phyloP scores from a whole-genome alignment of 2,113 vertebrate genomes.

The Zootoca vivipara region DNA sequence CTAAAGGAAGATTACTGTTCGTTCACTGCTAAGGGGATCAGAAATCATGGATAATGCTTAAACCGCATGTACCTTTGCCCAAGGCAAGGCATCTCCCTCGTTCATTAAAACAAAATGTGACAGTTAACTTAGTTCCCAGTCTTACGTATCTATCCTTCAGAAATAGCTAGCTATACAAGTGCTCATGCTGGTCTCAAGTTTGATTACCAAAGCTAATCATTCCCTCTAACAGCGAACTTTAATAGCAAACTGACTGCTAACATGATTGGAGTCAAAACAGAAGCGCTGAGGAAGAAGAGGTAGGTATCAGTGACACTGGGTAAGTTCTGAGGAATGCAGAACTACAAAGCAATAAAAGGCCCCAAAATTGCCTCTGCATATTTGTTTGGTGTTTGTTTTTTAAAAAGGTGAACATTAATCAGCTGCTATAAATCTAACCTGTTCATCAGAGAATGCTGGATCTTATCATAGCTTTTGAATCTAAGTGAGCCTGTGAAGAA shows the following conservation, averaged over 20 bases:
- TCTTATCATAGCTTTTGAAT: not conserved
- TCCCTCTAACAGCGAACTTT: not conserved
- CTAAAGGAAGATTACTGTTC: conserved; percentile 52
- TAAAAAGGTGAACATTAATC: conserved; percentile 4
- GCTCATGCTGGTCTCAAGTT: not conserved
- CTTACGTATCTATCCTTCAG: conserved; percentile 11
- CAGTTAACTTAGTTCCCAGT: not conserved
- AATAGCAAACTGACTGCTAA: not conserved
- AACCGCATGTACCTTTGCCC: conserved; percentile 14
- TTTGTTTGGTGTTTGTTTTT: not conserved
- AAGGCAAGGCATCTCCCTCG: not conserved
- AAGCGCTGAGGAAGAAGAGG: not conserved
- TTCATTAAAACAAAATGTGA: conserved; percentile 33
- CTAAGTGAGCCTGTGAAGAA: not conserved
- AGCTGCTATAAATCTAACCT: not conserved
- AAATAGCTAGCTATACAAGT: conserved; percentile 29
- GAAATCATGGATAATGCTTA: conserved; percentile 37
- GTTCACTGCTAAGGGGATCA: conserved; percentile 36
- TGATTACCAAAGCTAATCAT: not conserved
- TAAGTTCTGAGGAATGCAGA: not conserved
- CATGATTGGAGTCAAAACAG: not conserved
- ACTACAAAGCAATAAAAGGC: not conserved
- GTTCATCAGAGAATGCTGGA: not conserved
- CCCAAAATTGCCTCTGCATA: conserved; percentile 24
- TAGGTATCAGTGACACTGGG: not conserved